These are phyloP conservation scores for Leptura quadrifasciata DNA, from an alignment of 2,888 invertebrate genomes.

Conservation along the genomic window DNA sequence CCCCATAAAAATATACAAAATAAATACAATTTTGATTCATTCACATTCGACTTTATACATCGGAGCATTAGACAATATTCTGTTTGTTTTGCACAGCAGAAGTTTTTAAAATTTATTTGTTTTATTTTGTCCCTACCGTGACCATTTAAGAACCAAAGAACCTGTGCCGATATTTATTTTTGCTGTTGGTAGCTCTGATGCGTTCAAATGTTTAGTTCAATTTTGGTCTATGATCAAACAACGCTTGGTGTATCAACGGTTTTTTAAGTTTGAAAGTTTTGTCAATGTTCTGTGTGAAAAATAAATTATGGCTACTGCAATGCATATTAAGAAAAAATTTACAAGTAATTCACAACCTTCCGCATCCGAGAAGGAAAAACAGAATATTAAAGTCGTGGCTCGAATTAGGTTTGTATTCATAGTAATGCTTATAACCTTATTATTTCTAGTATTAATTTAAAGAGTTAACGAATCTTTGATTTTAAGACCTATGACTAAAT, in stretches of 20 bases:
- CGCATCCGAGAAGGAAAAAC: not conserved
- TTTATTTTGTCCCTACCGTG: too few species aligned
- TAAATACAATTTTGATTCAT: too few species aligned
- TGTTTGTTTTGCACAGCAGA: too few species aligned
- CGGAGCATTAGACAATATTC: too few species aligned
- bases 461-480: not conserved
- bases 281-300: not conserved
- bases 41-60: too few species aligned
- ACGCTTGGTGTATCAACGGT: not conserved
- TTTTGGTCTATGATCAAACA: not conserved
- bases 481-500: slow-evolving; percentile 57
- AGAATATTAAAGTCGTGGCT: slow-evolving; percentile 16
- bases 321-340: not conserved
- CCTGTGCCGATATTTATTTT: not conserved
- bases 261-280: not conserved
- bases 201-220: not conserved
- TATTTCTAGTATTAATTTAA: too few species aligned
- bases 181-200: not conserved
- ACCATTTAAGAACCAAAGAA: too few species aligned
- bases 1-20: too few species aligned
- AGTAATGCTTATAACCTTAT: too few species aligned
- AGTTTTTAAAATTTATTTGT: too few species aligned
- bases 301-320: not conserved
- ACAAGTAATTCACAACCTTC: not conserved
- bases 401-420: slow-evolving; percentile 14